Conservation (phyloP, 2,888 invertebrate genomes). For the Drosophila eohydei region DNA sequence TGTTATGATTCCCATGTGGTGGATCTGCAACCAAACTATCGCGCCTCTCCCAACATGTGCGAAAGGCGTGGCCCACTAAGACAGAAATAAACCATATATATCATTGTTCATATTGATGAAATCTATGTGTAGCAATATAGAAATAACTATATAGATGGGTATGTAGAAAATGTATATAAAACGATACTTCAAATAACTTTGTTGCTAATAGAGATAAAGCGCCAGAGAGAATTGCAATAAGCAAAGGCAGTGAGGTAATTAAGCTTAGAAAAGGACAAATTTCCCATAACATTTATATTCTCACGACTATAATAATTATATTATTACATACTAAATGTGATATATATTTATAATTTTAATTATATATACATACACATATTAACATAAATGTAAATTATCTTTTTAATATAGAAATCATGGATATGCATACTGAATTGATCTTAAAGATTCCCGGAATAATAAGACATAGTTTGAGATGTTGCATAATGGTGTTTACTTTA, state of each 20-base stretch:
- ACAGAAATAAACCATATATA: constrained; percentile 39
- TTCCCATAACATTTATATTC: too few relatives aligned
- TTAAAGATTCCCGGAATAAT: neutral
- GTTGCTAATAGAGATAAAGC: neutral
- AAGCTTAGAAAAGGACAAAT: too few relatives aligned
- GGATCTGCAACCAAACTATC: constrained; percentile 23
- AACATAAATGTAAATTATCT: too few relatives aligned
- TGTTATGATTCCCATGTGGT: constrained; percentile 20
- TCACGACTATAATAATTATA: too few relatives aligned
- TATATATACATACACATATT: too few relatives aligned
- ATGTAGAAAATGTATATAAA: neutral
- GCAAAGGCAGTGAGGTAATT: too few relatives aligned
- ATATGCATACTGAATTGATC: neutral
- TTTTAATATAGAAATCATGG: too few relatives aligned
- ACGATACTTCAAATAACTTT: neutral
- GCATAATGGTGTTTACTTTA: constrained; percentile 21
- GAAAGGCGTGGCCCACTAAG: constrained; percentile 10
- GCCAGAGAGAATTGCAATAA: too few relatives aligned
- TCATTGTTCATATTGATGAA: constrained; percentile 20
- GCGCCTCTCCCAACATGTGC: constrained; percentile 20
- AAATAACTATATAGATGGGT: too few relatives aligned
- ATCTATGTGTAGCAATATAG: constrained; percentile 6
- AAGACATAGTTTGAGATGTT: constrained; percentile 6
- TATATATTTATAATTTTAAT: too few relatives aligned
- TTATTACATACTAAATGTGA: too few relatives aligned